Percentiles rank a stretch among this genome's conserved stretches.
Conservation (phyloP, 2,113 vertebrate genomes). For the Rissa tridactyla region DNA sequence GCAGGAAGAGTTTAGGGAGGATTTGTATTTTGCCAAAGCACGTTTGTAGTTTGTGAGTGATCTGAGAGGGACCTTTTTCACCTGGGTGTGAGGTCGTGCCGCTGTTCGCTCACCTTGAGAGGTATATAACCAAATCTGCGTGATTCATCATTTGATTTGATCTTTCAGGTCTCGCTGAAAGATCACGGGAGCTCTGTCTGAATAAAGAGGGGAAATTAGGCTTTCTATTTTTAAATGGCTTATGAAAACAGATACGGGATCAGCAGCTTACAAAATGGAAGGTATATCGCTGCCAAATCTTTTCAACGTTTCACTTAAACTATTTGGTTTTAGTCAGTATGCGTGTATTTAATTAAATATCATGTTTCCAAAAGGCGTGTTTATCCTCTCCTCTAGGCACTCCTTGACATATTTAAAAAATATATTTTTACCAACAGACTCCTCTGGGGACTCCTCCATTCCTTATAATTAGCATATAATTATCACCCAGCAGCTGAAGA, state of each 20-base stretch:
- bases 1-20: background rate
- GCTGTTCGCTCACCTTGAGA: background rate
- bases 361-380: background rate
- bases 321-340: constrained; percentile 28
- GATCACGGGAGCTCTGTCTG: background rate
- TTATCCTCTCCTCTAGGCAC: constrained; percentile 47
- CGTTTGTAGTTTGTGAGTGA: background rate
- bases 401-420: constrained; percentile 59
- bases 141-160: constrained; percentile 3
- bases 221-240: constrained; percentile 42
- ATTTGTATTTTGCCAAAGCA: background rate
- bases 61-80: background rate
- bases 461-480: constrained; percentile 59
- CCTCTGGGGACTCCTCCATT: background rate
- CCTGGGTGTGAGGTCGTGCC: background rate
- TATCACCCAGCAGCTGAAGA: constrained; percentile 47
- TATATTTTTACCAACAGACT: constrained; percentile 48
- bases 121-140: background rate
- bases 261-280: constrained; percentile 30
- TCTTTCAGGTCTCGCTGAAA: background rate
- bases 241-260: background rate
- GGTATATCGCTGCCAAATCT: background rate
- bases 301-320: background rate
- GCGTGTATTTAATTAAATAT: constrained; percentile 35
- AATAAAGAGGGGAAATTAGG: constrained; percentile 15